Evolutionary conservation across 2,113 vertebrate genomes (phyloP).

Genomic region (Pantherophis guttatus): DNA sequence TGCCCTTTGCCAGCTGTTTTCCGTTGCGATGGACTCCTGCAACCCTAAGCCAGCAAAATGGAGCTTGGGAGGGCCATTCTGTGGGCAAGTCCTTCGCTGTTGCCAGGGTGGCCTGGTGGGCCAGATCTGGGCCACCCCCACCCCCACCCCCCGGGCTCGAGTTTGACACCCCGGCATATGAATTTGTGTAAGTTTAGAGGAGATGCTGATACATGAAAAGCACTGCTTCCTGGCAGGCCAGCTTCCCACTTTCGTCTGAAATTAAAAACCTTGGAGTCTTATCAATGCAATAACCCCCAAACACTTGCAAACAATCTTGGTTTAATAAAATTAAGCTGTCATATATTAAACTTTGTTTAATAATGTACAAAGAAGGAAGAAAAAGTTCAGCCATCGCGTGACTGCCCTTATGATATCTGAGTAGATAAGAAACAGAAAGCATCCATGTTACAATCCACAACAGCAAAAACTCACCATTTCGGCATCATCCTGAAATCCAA

Average conservation of each 20-base stretch:
- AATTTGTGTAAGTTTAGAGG: neutral
- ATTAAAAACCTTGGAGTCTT: neutral
- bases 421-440: neutral
- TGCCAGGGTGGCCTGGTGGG: too few relatives aligned
- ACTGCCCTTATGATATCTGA: neutral
- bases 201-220: neutral
- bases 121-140: too few relatives aligned
- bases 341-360: conserved; percentile 4
- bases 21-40: too few relatives aligned
- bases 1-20: too few relatives aligned
- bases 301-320: neutral
- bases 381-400: fast-evolving
- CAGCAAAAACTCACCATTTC: fast-evolving
- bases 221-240: neutral
- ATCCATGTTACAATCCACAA: neutral
- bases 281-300: neutral
- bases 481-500: fast-evolving
- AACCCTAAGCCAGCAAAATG: too few relatives aligned
- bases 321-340: neutral
- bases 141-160: too few relatives aligned
- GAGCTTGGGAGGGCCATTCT: too few relatives aligned
- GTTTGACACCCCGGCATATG: too few relatives aligned
- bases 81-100: too few relatives aligned
- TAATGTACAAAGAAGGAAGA: neutral
- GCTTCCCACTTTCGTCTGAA: neutral